A percentile compares a stretch with the other conserved stretches of the same genome.
Conservation (phyloP, 2,797 vertebrate genomes). For the Limnodromus scolopaceus region DNA sequence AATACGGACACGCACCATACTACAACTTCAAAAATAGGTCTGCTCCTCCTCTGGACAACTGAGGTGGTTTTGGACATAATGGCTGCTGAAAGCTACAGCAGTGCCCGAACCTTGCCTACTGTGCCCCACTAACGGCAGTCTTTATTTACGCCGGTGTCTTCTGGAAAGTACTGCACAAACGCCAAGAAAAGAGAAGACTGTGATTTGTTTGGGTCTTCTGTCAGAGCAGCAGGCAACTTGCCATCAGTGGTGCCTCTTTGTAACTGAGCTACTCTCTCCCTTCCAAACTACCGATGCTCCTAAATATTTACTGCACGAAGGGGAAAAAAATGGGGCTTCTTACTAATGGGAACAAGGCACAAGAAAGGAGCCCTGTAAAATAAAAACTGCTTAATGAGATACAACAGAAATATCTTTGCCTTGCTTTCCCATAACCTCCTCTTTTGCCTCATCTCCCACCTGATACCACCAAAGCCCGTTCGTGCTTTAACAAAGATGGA, state of each 20-base stretch:
- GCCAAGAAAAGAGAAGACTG: not conserved
- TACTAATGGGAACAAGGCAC: not conserved
- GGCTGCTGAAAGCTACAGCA: accelerated
- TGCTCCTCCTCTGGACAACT: not conserved
- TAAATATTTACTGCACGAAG: not conserved
- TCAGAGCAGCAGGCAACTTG: constrained; percentile 7
- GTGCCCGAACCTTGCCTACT: not conserved
- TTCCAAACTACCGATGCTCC: not conserved
- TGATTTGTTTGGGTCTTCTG: constrained; percentile 36
- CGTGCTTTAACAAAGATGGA: constrained; percentile 24
- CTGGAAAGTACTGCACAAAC: not conserved
- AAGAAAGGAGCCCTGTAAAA: not conserved
- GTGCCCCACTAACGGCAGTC: not conserved
- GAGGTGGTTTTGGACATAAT: not conserved
- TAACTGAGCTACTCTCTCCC: not conserved
- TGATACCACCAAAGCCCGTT: constrained; percentile 6
- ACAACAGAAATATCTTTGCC: not conserved
- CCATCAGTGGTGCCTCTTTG: not conserved
- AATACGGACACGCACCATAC: not conserved
- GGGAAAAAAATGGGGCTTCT: not conserved
- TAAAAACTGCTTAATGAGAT: not conserved
- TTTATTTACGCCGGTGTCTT: not conserved
- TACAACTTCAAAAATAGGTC: not conserved
- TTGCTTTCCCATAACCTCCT: not conserved
- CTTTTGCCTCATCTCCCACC: constrained; percentile 1